Evolutionary conservation across 2,113 vertebrate genomes (phyloP).

Genomic region (Ellobius talpinus): DNA sequence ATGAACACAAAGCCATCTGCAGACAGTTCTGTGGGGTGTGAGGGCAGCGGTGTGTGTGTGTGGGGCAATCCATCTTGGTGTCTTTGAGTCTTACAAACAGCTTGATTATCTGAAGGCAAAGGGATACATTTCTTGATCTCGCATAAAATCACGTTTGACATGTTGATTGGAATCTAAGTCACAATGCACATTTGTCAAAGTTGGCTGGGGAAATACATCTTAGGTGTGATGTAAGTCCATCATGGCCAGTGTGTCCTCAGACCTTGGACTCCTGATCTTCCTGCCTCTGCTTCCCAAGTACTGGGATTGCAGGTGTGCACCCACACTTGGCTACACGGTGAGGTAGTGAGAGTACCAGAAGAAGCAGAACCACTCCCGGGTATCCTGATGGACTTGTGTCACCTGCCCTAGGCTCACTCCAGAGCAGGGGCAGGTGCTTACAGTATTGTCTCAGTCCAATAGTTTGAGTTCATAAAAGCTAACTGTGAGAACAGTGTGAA

Average conservation of each 20-base stretch:
- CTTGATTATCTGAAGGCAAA: background rate
- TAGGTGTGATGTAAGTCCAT: background rate
- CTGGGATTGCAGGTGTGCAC: background rate
- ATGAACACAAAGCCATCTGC: background rate
- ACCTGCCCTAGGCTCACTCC: background rate
- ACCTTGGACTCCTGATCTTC: background rate
- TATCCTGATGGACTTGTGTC: background rate
- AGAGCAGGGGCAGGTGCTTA: background rate
- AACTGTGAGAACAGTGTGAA: background rate
- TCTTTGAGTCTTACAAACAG: background rate
- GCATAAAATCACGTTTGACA: background rate
- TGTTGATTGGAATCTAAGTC: background rate
- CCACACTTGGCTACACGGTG: background rate
- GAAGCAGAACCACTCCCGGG: background rate
- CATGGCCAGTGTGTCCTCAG: background rate
- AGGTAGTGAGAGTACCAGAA: background rate
- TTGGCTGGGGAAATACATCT: background rate
- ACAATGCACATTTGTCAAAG: background rate
- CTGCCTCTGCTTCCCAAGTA: background rate
- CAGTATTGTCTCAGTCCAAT: background rate
- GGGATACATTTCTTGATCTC: background rate
- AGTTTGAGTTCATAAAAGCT: background rate
- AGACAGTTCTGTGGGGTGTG: background rate
- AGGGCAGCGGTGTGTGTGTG: background rate
- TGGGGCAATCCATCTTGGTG: background rate